Evolutionary conservation across 1,140 invertebrate species (phyloP), one percentile per base, ranked within the genome.

Genomic region (Amyelois transitella): DNA sequence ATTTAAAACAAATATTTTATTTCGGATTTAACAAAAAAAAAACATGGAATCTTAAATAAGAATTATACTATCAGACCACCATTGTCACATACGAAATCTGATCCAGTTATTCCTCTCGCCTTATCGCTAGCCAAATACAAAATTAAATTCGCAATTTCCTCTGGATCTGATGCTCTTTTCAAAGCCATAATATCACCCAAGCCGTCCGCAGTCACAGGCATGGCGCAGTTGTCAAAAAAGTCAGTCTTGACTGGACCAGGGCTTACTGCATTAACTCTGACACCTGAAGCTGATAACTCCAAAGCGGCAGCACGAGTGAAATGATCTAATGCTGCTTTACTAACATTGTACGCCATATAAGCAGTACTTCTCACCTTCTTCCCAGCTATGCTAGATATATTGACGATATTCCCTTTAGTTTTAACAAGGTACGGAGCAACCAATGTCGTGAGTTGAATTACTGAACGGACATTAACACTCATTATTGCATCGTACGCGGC

Each of bases 251-350:
- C 84, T 2, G 93, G 91, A 43, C 92, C 92, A 48, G 94, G 93
- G 77, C 93, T 93, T 0, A 94, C 92, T 50, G 89, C 82, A 79
- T 95, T 95, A 0, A 95, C 93, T 58, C 94, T 85, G 6, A 95
- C 89, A 62, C 91, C 85, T 77, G 93, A 92, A 0, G 86, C 43
- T n/a, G 91, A 92, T 18, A 94, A 75, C 75, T 94, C 92, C 63
- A 93, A 88, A n/a, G 91, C 91, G 12, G 86, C 61, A 50, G 91
- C 93, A 58, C 91, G 80, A 3, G 94, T 95, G 28, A 96, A 88
- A 69, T 95, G 94, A 82, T 96, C 93, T 6, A 96, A 55, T 18
- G 94, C 93, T 51, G 93, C 81, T 87, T 96, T 96, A 18, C 92
- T 94, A 84, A 94, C 91, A 64, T 91, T 91, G 64, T 96, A 96